Base-by-base conservation (phyloP, 2,888 invertebrate species). In the Amitus sp. region DNA sequence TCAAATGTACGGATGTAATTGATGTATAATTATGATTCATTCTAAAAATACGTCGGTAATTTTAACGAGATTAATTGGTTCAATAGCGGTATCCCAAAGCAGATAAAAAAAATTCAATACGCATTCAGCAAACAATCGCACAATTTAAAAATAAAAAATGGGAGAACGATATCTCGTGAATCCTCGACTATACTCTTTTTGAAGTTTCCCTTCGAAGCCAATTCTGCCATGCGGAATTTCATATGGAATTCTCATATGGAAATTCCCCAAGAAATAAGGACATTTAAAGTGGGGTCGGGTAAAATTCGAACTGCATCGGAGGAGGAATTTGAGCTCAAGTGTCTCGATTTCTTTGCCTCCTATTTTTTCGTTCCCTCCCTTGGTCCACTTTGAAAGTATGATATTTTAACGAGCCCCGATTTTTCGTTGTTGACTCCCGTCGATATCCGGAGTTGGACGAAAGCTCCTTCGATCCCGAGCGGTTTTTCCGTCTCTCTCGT, bases 401-500 rank as follows among this genome's bases (percentile, higher is more conserved):
- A n/a, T n/a, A n/a, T n/a, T n/a, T n/a, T n/a, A n/a, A 63, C 52
- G 56, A 63, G 34, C 51, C 57, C 9, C 47, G 48, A 53, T 46
- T 63, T 63, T 59, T 59, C 55, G 49, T 51, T 55, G 59, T 59
- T 67, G 67, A 64, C 70, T 55, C 64, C 34, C 48, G 64, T 63
- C 65, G 68, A 72, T 69, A 72, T 68, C 62, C 66, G 47, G 55
- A 55, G 61, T 47, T 45, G 33, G 56, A 57, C 56, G 56, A 61
- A 51, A 62, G 65, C 54, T 61, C 34, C 34, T 52, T 62, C 67
- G 54, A 55, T 61, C 55, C 34, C 54, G 23, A 42, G 10, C 27
- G 23, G 17, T 12, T 33, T 47, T 46, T 48, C 61, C 65, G 55
- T 62, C 68, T 59, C 47, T 61, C 50, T 55, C 42, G n/a, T 55